Evolutionary conservation across 2,888 invertebrate genomes (phyloP), one percentile per base, ranked within the genome.

Genomic region (Crematogaster levior): DNA sequence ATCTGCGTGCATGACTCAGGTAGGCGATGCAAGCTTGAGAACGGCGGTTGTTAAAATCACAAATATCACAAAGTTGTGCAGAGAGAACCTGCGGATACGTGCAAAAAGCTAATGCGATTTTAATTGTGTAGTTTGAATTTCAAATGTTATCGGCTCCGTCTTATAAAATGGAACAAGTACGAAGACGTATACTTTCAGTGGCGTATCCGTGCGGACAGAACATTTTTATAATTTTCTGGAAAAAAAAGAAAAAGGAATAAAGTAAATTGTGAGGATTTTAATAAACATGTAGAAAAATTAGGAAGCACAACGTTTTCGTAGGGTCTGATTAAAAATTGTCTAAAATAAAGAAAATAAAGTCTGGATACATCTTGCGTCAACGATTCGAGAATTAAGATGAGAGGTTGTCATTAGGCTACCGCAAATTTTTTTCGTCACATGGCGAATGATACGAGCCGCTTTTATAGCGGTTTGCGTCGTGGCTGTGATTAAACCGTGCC

Each of bases 81-180:
- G 24, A 46, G 81, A 70, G 84, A 81, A 46, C 37, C 81, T 24
- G 65, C 58, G 79, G 40, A n/a, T 60, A 81, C 83, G 79, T 61
- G 89, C 89, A 87, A 89, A 88, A 87, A 88, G 88, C 92, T 93
- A 93, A 94, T 93, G 93, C 86, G 93, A 93, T 93, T 94, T 94
- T 94, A 94, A 94, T 94, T 93, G 93, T 86, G 83, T 90, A 91
- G 90, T 93, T 93, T 93, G 92, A 93, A 94, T 93, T 93, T 93
- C 91, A 93, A 93, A 93, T 92, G 86, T 86, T 89, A 90, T 93
- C 89, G 92, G 89, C 90, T 90, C 58, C 82, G 74, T 82, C 82
- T 70, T 81, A 81, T 83, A 85, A 85, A 87, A 77, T 68, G 79
- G 46, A 75, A 73, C 73, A 58, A 3, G 34, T 70, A 56, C 61